Base-by-base conservation (phyloP, 1,140 invertebrate genomes). In the Lucilia cuprina region DNA sequence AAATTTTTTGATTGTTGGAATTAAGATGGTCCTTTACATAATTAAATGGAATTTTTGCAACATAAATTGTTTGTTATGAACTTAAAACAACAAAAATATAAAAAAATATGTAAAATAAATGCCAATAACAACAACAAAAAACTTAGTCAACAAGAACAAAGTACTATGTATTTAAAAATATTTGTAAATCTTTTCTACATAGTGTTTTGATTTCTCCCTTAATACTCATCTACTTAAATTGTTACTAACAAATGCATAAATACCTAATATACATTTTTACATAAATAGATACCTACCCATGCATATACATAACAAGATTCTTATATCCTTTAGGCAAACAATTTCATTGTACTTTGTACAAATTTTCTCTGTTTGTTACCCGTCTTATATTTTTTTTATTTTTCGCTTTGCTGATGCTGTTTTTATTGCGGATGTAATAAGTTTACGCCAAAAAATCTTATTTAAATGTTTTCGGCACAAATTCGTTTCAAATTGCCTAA, bases 11-110 rank as follows among this genome's bases (percentile, higher is more conserved):
- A 25, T 34, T 34, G 74, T 10, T 75, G 2, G 74, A 75, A 34
- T 75, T 34, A 34, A 75, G 74, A 75, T 75, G 74, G 25, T 21
- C 74, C 25, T 75, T 75, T 75, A 55, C 21, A 34, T 75, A 75
- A 75, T 75, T 75, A 75, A 75, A 75, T 12, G 74, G 74, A 75
- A 75, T 75, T 75, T 75, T 75, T 75, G 30, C 30, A 75, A 75
- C 74, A 75, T 34, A 75, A 75, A 75, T 34, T 55, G 50, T 75
- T 75, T 25, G 25, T 25, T 30, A 74, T 19, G 25, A 55, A 55
- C 12, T 14, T 12, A 55, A 55, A 55, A 55, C 17, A 55, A 55
- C 19, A 75, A 75, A 74, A 19, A 74, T 74, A 41, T 41, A 41
- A 41, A 3, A 41, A 41, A 41, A 41, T 41, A 41, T 41, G 41